Percentiles rank a stretch among this genome's conserved stretches.
Evolutionary conservation across 2,113 vertebrate species (phyloP).

Genomic region (Hydropotes inermis): DNA sequence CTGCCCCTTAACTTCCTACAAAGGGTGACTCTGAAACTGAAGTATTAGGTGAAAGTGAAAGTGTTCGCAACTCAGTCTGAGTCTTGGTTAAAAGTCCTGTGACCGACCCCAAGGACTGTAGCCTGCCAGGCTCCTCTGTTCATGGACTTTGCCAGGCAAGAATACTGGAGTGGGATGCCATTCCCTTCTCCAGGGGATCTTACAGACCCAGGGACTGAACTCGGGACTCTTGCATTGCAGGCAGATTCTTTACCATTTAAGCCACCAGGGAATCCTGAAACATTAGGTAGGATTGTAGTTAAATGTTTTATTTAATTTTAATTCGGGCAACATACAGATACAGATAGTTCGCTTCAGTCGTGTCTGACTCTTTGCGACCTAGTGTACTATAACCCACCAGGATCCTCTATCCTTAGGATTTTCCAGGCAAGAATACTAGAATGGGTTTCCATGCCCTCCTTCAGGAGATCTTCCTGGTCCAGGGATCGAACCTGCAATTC

Average conservation of each 20-base stretch:
- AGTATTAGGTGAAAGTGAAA: neutral
- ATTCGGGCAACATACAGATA: neutral
- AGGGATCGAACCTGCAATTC: neutral
- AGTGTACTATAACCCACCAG: neutral
- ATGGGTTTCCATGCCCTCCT: neutral
- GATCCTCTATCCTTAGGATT: neutral
- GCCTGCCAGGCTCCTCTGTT: neutral
- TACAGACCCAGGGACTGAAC: neutral
- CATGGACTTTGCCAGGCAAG: neutral
- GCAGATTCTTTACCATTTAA: neutral
- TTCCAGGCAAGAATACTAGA: neutral
- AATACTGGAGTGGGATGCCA: neutral
- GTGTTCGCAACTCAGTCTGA: neutral
- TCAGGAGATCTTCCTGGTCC: neutral
- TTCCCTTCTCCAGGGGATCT: neutral
- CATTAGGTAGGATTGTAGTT: neutral
- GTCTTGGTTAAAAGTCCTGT: neutral
- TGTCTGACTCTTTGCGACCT: neutral
- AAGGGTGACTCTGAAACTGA: neutral
- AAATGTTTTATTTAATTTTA: neutral
- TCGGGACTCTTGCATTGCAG: neutral
- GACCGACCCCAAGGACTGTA: neutral
- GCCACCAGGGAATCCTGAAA: neutral
- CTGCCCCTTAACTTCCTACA: neutral
- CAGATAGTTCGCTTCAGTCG: rapidly evolving